phyloP scores from a whole-genome alignment of 1,140 invertebrate genomes.

The Lucilia cuprina region DNA sequence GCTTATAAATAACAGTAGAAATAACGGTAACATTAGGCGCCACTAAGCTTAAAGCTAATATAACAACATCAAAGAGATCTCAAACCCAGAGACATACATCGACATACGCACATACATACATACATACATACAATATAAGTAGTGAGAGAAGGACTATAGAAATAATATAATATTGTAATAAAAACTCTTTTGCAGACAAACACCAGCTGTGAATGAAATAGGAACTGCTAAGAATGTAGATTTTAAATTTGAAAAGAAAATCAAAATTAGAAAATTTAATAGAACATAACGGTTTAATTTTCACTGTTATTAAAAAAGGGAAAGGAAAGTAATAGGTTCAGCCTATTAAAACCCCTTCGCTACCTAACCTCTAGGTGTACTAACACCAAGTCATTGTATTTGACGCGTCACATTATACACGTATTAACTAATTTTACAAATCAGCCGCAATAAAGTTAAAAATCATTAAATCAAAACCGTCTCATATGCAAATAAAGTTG shows the following conservation, averaged over 20 bases:
- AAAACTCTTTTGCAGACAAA: background rate
- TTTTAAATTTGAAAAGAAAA: background rate
- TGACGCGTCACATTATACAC: background rate
- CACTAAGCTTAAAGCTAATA: conserved; percentile 14
- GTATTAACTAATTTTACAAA: background rate
- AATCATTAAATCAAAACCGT: background rate
- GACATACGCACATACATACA: too few relatives aligned
- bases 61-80: background rate
- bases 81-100: background rate
- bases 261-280: background rate
- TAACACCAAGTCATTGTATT: background rate
- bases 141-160: background rate
- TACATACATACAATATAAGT: too few relatives aligned
- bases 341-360: too few relatives aligned
- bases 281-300: too few relatives aligned
- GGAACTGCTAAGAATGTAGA: background rate
- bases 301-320: too few relatives aligned
- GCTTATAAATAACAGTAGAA: background rate
- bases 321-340: too few relatives aligned
- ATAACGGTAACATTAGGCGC: background rate
- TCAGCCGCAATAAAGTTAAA: background rate
- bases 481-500: background rate
- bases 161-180: too few relatives aligned
- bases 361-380: too few relatives aligned
- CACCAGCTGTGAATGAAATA: conserved; percentile 2